Evolutionary conservation across 2,113 vertebrate genomes (phyloP).

Genomic region (Silurus asotus): DNA sequence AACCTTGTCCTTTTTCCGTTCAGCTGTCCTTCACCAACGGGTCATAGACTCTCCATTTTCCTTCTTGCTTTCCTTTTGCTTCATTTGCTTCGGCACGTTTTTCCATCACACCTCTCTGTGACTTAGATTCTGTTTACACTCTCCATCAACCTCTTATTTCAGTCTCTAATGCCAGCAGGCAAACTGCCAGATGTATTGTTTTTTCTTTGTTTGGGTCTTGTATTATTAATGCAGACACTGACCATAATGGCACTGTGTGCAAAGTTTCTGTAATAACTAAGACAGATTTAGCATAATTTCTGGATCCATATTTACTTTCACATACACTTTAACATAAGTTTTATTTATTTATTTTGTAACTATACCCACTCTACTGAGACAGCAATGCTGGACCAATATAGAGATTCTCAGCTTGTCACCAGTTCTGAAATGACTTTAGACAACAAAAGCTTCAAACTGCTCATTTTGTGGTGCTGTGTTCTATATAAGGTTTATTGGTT

Average conservation of each 20-base stretch:
- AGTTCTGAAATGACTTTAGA: background rate
- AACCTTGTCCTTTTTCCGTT: background rate
- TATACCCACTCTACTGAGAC: background rate
- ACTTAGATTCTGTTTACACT: conserved; percentile 24
- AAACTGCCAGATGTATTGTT: conserved; percentile 6
- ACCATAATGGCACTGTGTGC: conserved; percentile 22
- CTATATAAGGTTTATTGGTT: background rate
- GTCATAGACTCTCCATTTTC: background rate
- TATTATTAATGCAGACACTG: conserved; percentile 43
- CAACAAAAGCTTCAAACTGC: background rate
- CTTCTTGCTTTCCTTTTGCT: conserved; percentile 10
- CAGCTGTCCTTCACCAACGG: conserved; percentile 11
- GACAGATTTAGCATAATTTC: conserved; percentile 24
- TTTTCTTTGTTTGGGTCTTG: conserved; percentile 21
- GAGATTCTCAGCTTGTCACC: background rate
- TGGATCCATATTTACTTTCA: conserved; percentile 3
- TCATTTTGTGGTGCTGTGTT: background rate
- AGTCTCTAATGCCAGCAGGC: conserved; percentile 16
- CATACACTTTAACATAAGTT: background rate
- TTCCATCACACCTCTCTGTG: conserved; percentile 36
- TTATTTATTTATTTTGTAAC: background rate
- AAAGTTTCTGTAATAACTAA: conserved; percentile 18
- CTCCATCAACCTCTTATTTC: background rate
- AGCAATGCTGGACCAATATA: background rate
- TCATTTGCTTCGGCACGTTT: conserved; percentile 1